Evolutionary conservation across 2,888 invertebrate species (phyloP).

Genomic region (Anthophora plumipes): DNA sequence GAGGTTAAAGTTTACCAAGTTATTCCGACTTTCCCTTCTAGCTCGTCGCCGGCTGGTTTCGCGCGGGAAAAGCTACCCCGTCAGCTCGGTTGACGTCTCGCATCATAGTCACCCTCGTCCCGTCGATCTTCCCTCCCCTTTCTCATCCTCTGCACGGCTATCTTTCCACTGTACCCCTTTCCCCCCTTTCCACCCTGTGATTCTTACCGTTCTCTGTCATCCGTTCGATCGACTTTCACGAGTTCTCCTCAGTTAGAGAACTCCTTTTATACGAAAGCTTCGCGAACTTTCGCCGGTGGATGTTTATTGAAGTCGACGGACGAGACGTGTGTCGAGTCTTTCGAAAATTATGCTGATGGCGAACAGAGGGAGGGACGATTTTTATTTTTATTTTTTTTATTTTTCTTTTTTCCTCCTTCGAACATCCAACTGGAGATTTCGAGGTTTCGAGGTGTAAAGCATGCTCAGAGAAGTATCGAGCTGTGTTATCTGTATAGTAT

Average conservation of each 20-base stretch:
- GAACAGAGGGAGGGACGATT: no score
- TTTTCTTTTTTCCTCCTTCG: no score
- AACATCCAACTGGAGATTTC: no score
- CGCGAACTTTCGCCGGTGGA: not conserved
- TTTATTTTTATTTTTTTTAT: no score
- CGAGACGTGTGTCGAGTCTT: not conserved
- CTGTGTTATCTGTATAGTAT: no score
- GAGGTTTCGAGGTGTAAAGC: no score
- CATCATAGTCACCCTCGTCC: conserved; percentile 77
- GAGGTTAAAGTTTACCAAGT: conserved; percentile 81
- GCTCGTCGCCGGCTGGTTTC: conserved; percentile 34
- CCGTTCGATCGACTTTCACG: conserved; percentile 25
- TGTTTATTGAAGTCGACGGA: not conserved
- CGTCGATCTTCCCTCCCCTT: conserved; percentile 59
- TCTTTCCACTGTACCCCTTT: conserved; percentile 39
- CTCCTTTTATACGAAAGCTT: not conserved
- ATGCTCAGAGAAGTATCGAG: no score
- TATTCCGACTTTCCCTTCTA: conserved; percentile 79
- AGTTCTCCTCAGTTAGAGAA: conserved; percentile 14
- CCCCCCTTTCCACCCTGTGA: conserved; percentile 30
- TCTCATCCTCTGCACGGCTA: conserved; percentile 45
- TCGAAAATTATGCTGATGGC: not conserved
- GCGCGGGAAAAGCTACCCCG: conserved; percentile 66
- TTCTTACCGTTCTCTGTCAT: conserved; percentile 37
- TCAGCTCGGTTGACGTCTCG: conserved; percentile 76